These are phyloP conservation scores for Drosophila meridionalis DNA, from an alignment of 2,888 invertebrate species.

Conservation along the genomic window DNA sequence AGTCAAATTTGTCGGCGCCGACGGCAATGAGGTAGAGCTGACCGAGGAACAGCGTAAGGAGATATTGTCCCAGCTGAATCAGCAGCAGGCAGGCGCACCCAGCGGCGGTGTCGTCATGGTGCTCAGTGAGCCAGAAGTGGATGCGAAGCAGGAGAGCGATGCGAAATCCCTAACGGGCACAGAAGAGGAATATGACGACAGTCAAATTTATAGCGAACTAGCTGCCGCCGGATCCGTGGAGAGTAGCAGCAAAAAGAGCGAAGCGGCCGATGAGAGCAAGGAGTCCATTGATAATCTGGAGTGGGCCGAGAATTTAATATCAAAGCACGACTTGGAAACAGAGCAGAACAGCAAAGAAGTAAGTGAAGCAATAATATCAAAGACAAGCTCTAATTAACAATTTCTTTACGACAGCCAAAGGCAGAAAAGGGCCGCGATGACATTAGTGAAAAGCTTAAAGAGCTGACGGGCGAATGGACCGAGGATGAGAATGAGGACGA, in stretches of 20 bases:
- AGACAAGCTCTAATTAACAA: constrained; percentile 3
- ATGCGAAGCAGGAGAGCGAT: constrained; percentile 62
- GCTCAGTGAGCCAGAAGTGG: constrained; percentile 78
- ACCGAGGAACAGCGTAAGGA: constrained; percentile 84
- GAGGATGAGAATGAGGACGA: constrained; percentile 84
- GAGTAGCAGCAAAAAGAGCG: constrained; percentile 53
- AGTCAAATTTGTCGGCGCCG: constrained; percentile 86
- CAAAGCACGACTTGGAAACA: constrained; percentile 79
- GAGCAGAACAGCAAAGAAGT: constrained; percentile 72
- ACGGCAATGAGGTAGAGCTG: constrained; percentile 85
- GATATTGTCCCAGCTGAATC: constrained; percentile 84
- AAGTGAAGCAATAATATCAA: background rate
- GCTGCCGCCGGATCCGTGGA: constrained; percentile 55
- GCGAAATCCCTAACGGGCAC: constrained; percentile 65
- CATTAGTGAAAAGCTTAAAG: constrained; percentile 82
- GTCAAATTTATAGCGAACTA: constrained; percentile 80
- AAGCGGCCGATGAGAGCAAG: constrained; percentile 77
- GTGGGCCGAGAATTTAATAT: constrained; percentile 83
- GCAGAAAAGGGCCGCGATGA: constrained; percentile 76
- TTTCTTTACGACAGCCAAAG: constrained; percentile 48
- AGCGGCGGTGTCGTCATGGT: constrained; percentile 85
- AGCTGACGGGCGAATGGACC: constrained; percentile 84
- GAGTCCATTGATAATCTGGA: constrained; percentile 82
- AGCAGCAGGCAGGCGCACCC: constrained; percentile 83
- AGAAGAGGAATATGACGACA: constrained; percentile 78